Evolutionary conservation across 2,888 invertebrate species (phyloP).

Genomic region (Lycaena phlaeas): DNA sequence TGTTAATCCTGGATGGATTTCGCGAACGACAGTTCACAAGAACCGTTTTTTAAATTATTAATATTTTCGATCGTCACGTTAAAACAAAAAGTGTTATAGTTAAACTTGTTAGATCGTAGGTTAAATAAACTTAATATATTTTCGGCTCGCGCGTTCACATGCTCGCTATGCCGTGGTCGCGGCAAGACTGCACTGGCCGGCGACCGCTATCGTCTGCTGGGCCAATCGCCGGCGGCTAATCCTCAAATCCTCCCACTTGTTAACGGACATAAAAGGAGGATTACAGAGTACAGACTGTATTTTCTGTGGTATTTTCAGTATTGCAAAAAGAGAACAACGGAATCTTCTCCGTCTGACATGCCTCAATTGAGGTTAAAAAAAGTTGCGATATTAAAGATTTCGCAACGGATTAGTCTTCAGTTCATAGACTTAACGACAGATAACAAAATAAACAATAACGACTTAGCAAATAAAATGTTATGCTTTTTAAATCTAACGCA

Average conservation of each 20-base stretch:
- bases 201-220: not conserved
- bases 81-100: too few relatives aligned
- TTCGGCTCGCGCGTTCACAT: not conserved
- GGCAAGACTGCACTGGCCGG: not conserved
- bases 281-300: not conserved
- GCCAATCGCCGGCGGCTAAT: not conserved
- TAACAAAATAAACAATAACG: too few relatives aligned
- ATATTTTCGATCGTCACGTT: too few relatives aligned
- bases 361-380: too few relatives aligned
- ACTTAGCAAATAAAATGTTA: too few relatives aligned
- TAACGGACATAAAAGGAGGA: not conserved
- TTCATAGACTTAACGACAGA: too few relatives aligned
- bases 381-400: too few relatives aligned
- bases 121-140: not conserved
- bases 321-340: not conserved
- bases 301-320: not conserved
- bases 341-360: too few relatives aligned
- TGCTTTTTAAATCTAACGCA: too few relatives aligned
- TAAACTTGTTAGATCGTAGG: slow-evolving; percentile 4
- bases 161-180: not conserved
- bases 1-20: slow-evolving; percentile 39
- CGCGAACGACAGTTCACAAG: too few relatives aligned
- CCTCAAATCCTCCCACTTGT: not conserved
- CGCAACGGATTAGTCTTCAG: too few relatives aligned
- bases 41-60: too few relatives aligned